Base-by-base conservation (phyloP, 1,140 invertebrate species). In the Solen grandis region DNA sequence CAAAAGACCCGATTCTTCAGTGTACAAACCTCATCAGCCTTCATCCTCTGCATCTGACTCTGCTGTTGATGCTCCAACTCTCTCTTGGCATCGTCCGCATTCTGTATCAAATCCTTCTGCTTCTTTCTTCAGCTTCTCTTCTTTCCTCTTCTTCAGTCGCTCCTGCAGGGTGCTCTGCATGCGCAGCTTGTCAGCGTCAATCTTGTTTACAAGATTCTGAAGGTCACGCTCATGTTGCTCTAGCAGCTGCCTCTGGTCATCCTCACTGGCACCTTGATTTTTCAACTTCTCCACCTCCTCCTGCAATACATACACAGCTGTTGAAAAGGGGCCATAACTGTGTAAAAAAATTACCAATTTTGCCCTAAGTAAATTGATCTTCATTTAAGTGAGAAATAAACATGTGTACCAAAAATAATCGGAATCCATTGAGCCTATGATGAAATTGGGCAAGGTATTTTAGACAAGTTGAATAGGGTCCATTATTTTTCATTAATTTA, bases 11-110 rank as follows among this genome's bases (percentile, higher is more conserved):
- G n/a, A n/a, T n/a, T n/a, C n/a, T n/a, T n/a, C n/a, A n/a, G n/a
- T n/a, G n/a, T n/a, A n/a, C n/a, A n/a, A n/a, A 91, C 89, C 87
- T 91, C 90, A 74, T 91, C 88, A 65, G 84, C 80, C 70, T 89
- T 88, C 46, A 89, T 79, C 33, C 83, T 82, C 35, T 88, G 87
- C 65, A 81, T 81, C 66, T 88, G 85, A 63, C 82, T 86, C 66
- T 74, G 80, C 76, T 90, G 88, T 55, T 84, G 82, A 54, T 83
- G 81, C 22, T 86, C 88, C 36, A 90, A 74, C 38, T 90, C 88
- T 19, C 76, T 60, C 57, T 75, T 83, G 52, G 85, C 79, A 14
- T 90, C 86, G 8, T 85, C 83, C 5, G 74, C 63, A 19, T 89
- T 82, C 16, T 88, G 75, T 63, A 86, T 84, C 36, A 89, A 59